Percentiles rank a stretch among this genome's conserved stretches.
Evolutionary conservation across 2,797 vertebrate species (phyloP).

Genomic region (Clarias pachynema): DNA sequence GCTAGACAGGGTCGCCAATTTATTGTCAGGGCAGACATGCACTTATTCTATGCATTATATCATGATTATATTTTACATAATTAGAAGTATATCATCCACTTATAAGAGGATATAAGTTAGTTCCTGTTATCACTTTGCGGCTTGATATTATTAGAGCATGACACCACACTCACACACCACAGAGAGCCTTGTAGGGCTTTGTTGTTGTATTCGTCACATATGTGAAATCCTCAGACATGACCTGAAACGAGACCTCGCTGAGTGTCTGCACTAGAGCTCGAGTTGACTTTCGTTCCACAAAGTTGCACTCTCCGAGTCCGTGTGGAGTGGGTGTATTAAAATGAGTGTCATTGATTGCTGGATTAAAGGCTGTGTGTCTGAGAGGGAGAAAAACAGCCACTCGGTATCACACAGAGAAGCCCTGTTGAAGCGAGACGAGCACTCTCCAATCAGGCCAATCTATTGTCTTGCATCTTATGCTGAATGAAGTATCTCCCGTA

Average conservation of each 20-base stretch:
- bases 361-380: conserved; percentile 67
- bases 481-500: conserved; percentile 73
- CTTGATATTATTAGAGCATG: too few species aligned
- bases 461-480: conserved; percentile 73
- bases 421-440: conserved; percentile 69
- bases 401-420: conserved; percentile 64
- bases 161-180: neutral
- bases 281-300: conserved; percentile 23
- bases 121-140: neutral
- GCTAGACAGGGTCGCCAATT: too few species aligned
- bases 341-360: conserved; percentile 73
- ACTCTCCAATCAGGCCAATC: conserved; percentile 74
- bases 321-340: conserved; percentile 65
- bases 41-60: too few species aligned
- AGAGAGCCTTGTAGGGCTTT: too few species aligned
- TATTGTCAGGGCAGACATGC: too few species aligned
- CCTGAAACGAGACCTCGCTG: conserved; percentile 19
- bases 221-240: neutral
- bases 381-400: conserved; percentile 66
- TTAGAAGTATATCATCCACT: neutral
- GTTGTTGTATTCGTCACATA: neutral
- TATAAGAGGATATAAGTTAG: neutral
- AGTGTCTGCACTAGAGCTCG: conserved; percentile 18
- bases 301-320: conserved; percentile 49
- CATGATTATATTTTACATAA: neutral